These are phyloP conservation scores for Petrocephalus zakoni DNA, from an alignment of 2,113 vertebrate species.

Conservation along the genomic window DNA sequence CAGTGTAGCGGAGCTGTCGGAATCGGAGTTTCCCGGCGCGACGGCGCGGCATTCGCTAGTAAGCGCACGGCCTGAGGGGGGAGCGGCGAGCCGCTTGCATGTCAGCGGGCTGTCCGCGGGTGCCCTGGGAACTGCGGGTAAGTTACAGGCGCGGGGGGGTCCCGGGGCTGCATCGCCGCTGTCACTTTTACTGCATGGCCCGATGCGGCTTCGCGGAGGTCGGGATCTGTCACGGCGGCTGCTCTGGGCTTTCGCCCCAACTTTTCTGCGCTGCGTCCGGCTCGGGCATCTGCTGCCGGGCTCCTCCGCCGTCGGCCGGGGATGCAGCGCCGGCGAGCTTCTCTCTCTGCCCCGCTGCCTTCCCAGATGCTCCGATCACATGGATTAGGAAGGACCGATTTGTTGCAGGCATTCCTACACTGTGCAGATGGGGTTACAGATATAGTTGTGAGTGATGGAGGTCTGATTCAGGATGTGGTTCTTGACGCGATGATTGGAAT, in stretches of 20 bases:
- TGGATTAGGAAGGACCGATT: background rate
- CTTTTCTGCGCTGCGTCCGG: background rate
- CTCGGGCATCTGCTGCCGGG: background rate
- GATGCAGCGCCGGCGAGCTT: background rate
- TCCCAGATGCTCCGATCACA: background rate
- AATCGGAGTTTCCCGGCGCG: slow-evolving; percentile 44
- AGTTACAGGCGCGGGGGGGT: slow-evolving; percentile 18
- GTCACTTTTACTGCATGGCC: background rate
- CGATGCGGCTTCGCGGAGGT: background rate
- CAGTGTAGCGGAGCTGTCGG: slow-evolving; percentile 46
- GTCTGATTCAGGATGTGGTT: background rate
- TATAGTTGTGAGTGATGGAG: background rate
- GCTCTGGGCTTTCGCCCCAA: background rate
- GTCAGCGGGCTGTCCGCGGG: slow-evolving; percentile 49
- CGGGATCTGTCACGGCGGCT: background rate
- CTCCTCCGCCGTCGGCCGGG: background rate
- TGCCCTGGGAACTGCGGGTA: slow-evolving; percentile 63
- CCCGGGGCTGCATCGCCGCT: background rate
- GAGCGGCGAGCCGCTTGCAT: slow-evolving; percentile 57
- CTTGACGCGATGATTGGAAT: background rate
- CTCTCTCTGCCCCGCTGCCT: background rate
- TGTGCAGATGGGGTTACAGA: background rate
- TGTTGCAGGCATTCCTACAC: background rate
- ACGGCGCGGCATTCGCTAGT: background rate
- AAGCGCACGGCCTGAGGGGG: background rate